Evolutionary conservation across 2,113 vertebrate species (phyloP).

Genomic region (Daphoenositta chrysoptera): DNA sequence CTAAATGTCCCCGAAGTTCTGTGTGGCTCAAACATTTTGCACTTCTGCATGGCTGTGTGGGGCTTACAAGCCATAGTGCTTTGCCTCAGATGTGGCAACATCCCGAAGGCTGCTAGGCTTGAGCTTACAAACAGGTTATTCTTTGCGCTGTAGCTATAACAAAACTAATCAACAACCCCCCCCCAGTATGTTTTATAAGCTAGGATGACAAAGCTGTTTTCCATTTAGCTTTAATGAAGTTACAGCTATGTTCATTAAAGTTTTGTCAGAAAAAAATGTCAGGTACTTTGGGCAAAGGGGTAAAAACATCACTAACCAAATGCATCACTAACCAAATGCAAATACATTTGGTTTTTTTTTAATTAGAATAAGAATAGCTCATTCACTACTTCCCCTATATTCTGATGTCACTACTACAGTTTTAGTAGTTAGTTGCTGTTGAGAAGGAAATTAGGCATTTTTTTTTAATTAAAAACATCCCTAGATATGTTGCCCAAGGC

Average conservation of each 20-base stretch:
- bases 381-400: neutral
- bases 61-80: neutral
- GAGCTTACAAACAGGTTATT: neutral
- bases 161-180: neutral
- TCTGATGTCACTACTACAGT: neutral
- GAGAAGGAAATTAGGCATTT: neutral
- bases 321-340: neutral
- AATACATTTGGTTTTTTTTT: too few species aligned
- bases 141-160: neutral
- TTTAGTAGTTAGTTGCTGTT: neutral
- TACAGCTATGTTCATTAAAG: neutral
- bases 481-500: neutral
- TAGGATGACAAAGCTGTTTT: neutral
- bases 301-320: neutral
- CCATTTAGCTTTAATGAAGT: neutral
- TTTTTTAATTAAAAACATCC: neutral
- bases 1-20: neutral
- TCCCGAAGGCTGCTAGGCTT: neutral
- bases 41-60: neutral
- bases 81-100: neutral
- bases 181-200: neutral
- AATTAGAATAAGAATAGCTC: too few species aligned
- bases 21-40: neutral
- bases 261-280: neutral
- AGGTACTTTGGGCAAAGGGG: neutral